Conservation (phyloP, 2,888 invertebrate species). For the Lasioglossum villosulum region DNA sequence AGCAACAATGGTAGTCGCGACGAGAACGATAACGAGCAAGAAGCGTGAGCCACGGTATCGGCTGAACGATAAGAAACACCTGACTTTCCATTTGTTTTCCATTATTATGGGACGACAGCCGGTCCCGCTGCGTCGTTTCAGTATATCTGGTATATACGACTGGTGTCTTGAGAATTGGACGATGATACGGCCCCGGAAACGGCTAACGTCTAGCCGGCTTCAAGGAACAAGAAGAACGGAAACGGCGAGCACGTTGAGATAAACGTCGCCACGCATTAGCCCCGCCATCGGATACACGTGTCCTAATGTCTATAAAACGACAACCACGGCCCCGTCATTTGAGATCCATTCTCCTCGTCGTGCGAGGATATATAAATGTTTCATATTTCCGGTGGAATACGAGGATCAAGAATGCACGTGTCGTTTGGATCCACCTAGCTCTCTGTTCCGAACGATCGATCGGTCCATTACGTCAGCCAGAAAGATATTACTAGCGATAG, state of each 20-base stretch:
- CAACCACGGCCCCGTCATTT: constrained; percentile 35
- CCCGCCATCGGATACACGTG: constrained; percentile 38
- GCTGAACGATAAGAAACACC: constrained; percentile 59
- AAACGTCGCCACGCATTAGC: constrained; percentile 39
- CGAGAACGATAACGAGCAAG: constrained; percentile 45
- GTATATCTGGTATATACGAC: constrained; percentile 5
- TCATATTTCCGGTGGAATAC: not conserved
- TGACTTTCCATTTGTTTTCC: constrained; percentile 59
- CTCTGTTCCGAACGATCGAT: not conserved
- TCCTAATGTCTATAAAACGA: constrained; percentile 63
- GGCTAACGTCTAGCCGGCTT: constrained; percentile 20
- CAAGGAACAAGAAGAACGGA: constrained; percentile 23
- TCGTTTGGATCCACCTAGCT: not conserved
- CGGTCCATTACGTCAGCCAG: not conserved
- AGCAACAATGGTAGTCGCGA: constrained; percentile 25
- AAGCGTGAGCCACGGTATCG: constrained; percentile 7
- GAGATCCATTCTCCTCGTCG: constrained; percentile 38
- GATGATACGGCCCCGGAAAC: constrained; percentile 24
- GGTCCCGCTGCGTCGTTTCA: constrained; percentile 2
- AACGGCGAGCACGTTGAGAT: constrained; percentile 41
- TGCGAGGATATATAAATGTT: constrained; percentile 4
- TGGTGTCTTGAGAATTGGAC: constrained; percentile 18
- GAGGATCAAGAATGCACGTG: not conserved
- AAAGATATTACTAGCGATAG: not conserved
- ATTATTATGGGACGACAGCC: constrained; percentile 40